These are phyloP conservation scores for Gnathonemus longibarbis DNA, from an alignment of 2,113 vertebrate species.

Conservation along the genomic window DNA sequence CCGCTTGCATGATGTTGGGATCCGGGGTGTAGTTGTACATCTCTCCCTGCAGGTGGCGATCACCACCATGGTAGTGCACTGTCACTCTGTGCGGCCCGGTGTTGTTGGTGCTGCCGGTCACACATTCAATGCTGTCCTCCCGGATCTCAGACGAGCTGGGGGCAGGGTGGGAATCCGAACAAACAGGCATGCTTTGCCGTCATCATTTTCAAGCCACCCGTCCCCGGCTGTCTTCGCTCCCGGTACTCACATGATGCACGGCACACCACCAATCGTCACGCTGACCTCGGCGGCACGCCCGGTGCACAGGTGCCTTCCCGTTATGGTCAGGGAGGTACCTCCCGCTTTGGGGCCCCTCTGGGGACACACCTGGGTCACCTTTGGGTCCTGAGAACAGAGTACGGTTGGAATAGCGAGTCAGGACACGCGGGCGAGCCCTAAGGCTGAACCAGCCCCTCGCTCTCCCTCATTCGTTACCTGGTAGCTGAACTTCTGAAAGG, in stretches of 20 bases:
- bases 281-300: conserved; percentile 73
- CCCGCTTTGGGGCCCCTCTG: conserved; percentile 79
- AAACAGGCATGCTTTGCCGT: background rate
- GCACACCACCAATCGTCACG: conserved; percentile 73
- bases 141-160: conserved; percentile 67
- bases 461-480: conserved; percentile 67
- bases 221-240: background rate
- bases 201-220: background rate
- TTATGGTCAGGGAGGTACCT: conserved; percentile 78
- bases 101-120: conserved; percentile 67
- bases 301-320: conserved; percentile 77
- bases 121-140: conserved; percentile 67
- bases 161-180: background rate
- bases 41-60: conserved; percentile 60
- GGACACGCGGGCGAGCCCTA: background rate
- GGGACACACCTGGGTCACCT: conserved; percentile 74
- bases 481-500: conserved; percentile 78
- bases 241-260: conserved; percentile 76
- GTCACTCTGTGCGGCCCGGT: conserved; percentile 67
- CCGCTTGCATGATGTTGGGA: conserved; percentile 78
- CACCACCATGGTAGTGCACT: conserved; percentile 69
- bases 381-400: conserved; percentile 66
- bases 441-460: background rate
- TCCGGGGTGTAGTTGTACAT: conserved; percentile 76
- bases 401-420: background rate